Evolutionary conservation across 2,113 vertebrate genomes (phyloP), one percentile per base, ranked within the genome.

Genomic region (Bambusicola thoracicus): DNA sequence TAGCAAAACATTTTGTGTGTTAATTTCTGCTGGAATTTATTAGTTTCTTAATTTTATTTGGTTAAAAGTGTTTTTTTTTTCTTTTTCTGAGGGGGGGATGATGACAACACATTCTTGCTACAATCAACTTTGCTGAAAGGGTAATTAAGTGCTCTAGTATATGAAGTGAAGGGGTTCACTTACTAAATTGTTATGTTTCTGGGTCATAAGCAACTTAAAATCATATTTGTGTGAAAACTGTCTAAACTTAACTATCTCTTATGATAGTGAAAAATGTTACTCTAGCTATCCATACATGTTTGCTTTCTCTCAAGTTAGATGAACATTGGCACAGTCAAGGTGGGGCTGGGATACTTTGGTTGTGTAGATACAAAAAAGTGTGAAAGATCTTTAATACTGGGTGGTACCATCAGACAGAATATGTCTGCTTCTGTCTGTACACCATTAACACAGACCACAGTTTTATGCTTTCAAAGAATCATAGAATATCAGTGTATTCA

Each of bases 11-110:
- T 87, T 89, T 96, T 92, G 58, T 48, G 38, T 90, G 55, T 85
- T 96, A 95, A 90, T 94, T 89, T 72, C 29, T 61, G 59, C 55
- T 93, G 62, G 55, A 67, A 85, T 96, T 89, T 93, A 93, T 94
- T 70, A 82, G 44, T 84, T 92, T 17, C 34, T 85, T 95, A 88
- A 81, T 88, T 95, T 81, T 85, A 77, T 84, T 82, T 79, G 74
- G 79, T 56, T 93, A 95, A 94, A 91, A 68, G 63, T 61, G 63
- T 61, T 89, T 82, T 88, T 62, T 87, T 90, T 85, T 61, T 29
- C 10, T 74, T 89, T 38, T 27, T 51, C 7, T 10, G 27, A 11
- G 3, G 66, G 72, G 65, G 68, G 10, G 1, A n/a, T n/a, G n/a
- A n/a, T n/a, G n/a, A n/a, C n/a, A 85, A 30, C 67, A 21, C 92